Conservation (phyloP, 2,113 vertebrate species). For the Neotragus pygmaeus region DNA sequence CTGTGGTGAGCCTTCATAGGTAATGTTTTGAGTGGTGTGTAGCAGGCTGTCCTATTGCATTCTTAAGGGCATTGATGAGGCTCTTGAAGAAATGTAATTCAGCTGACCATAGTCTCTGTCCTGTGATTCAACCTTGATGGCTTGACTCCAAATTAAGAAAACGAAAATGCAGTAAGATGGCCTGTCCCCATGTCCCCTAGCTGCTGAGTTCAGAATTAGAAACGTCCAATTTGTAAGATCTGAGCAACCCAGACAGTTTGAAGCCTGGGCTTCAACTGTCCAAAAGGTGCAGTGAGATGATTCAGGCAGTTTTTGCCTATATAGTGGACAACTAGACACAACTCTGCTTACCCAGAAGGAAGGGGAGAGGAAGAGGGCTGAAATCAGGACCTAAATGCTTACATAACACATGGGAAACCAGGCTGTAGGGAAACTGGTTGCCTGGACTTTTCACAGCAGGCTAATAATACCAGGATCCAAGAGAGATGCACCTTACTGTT, state of each 20-base stretch:
- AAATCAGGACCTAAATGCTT: neutral
- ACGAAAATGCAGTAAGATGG: slow-evolving; percentile 26
- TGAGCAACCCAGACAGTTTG: neutral
- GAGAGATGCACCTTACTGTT: neutral
- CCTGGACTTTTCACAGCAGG: neutral
- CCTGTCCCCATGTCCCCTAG: neutral
- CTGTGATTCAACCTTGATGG: neutral
- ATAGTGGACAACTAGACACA: neutral
- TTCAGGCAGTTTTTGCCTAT: neutral
- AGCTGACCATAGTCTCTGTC: neutral
- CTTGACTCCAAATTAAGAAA: slow-evolving; percentile 35
- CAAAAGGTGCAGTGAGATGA: neutral
- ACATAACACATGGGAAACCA: neutral
- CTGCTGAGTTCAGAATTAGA: slow-evolving; percentile 37
- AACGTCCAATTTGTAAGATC: neutral
- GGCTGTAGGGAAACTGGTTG: neutral
- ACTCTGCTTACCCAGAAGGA: neutral
- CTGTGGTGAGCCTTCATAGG: neutral
- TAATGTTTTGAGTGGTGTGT: neutral
- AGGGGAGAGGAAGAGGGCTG: neutral
- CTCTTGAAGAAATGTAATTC: slow-evolving; percentile 33
- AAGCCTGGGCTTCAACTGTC: neutral
- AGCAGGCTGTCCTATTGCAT: neutral
- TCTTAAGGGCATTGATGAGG: neutral
- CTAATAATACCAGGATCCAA: neutral